These are phyloP conservation scores for Lytechinus variegatus DNA, from an alignment of 35 echinoderm and acorn worm genomes.

Conservation along the genomic window DNA sequence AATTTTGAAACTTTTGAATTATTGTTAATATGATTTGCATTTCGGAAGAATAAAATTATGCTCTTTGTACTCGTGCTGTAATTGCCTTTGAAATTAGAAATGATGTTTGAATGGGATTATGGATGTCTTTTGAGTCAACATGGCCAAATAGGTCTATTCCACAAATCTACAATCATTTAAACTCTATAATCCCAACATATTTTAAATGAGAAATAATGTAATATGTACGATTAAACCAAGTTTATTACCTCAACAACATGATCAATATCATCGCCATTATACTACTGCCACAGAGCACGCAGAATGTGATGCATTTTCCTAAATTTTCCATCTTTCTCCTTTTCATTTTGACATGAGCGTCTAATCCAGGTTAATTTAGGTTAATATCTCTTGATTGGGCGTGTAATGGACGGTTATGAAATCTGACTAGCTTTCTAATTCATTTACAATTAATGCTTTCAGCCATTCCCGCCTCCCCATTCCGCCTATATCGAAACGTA, in stretches of 20 bases:
- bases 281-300: neutral
- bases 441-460: conserved; percentile 43
- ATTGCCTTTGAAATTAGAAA: neutral
- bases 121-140: neutral
- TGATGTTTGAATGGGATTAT: neutral
- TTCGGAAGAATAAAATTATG: too few species aligned
- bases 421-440: conserved; percentile 24
- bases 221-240: neutral
- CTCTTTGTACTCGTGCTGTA: too few species aligned
- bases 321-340: neutral
- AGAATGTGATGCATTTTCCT: neutral
- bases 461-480: conserved; percentile 4
- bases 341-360: neutral
- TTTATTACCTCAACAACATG: neutral
- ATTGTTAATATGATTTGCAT: too few species aligned
- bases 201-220: neutral
- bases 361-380: conserved; percentile 32
- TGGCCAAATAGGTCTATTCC: neutral
- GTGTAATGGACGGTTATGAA: conserved; percentile 38
- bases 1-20: too few species aligned
- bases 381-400: neutral
- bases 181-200: neutral
- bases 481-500: neutral
- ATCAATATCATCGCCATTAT: neutral
- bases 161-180: neutral